phyloP scores from a whole-genome alignment of 2,797 vertebrate genomes.

The Alosa sapidissima region DNA sequence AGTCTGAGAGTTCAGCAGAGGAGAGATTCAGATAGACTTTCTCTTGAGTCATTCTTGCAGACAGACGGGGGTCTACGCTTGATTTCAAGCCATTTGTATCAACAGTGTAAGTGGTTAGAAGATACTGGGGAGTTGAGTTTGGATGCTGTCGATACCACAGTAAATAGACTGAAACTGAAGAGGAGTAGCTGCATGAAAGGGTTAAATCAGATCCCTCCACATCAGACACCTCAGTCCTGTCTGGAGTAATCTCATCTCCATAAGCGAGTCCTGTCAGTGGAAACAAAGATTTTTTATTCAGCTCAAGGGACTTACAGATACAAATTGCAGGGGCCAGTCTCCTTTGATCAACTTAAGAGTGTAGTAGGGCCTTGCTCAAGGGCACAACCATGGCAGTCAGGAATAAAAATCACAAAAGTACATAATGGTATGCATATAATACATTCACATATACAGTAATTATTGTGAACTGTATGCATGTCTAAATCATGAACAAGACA shows the following conservation, averaged over 20 bases:
- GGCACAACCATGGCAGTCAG: too few species aligned
- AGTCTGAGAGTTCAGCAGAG: background rate
- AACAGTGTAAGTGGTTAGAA: background rate
- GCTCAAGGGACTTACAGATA: too few species aligned
- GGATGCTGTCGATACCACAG: slow-evolving; percentile 41
- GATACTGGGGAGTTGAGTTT: background rate
- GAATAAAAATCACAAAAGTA: too few species aligned
- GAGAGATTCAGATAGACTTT: background rate
- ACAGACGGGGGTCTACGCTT: background rate
- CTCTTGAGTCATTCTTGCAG: background rate
- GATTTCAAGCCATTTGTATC: background rate
- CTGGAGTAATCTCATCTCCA: background rate
- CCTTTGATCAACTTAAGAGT: too few species aligned
- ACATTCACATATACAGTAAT: too few species aligned
- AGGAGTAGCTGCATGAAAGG: slow-evolving; percentile 39
- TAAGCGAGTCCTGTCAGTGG: too few species aligned
- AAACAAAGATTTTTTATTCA: too few species aligned
- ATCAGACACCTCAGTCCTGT: background rate
- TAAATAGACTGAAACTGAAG: background rate
- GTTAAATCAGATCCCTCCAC: slow-evolving; percentile 12
- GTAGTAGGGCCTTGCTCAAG: too few species aligned
- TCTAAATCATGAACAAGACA: too few species aligned
- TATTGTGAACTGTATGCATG: too few species aligned
- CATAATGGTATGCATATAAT: too few species aligned
- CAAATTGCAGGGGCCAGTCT: too few species aligned